Evolutionary conservation across 1,140 invertebrate species (phyloP).

Genomic region (Lucilia cuprina): DNA sequence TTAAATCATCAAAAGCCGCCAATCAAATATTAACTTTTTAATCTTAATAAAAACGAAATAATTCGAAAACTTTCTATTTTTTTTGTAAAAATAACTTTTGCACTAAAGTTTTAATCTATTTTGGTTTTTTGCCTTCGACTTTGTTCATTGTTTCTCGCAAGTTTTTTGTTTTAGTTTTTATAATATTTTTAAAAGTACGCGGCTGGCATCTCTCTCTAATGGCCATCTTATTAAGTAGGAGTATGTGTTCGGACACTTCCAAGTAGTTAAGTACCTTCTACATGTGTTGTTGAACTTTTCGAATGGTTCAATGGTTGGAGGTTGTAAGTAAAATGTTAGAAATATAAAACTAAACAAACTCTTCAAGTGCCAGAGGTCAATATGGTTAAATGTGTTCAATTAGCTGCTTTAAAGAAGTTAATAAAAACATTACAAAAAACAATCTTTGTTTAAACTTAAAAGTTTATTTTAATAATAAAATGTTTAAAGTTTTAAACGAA

Average conservation of each 20-base stretch:
- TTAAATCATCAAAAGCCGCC: neutral
- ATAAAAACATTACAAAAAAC: neutral
- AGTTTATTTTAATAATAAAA: no score
- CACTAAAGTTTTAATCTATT: constrained; percentile 6
- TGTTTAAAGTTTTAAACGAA: no score
- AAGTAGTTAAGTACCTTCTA: neutral
- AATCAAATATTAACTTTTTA: constrained; percentile 4
- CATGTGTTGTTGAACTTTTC: neutral
- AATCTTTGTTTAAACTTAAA: neutral
- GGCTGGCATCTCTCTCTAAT: neutral
- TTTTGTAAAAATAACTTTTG: neutral
- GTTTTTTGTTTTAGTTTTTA: neutral
- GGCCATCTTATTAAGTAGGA: neutral
- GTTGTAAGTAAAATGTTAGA: neutral
- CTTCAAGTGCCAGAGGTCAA: constrained; percentile 31
- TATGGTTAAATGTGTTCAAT: constrained; percentile 33
- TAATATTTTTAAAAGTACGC: neutral
- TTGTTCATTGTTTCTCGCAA: neutral
- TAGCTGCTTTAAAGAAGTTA: constrained; percentile 21
- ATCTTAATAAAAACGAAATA: constrained; percentile 8
- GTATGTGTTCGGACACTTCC: neutral
- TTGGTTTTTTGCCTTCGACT: neutral
- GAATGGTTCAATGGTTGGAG: neutral
- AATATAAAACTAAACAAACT: neutral
- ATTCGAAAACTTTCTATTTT: neutral